Evolutionary conservation across 2,797 vertebrate genomes (phyloP), one percentile per base, ranked within the genome.

Genomic region (Characodon lateralis): DNA sequence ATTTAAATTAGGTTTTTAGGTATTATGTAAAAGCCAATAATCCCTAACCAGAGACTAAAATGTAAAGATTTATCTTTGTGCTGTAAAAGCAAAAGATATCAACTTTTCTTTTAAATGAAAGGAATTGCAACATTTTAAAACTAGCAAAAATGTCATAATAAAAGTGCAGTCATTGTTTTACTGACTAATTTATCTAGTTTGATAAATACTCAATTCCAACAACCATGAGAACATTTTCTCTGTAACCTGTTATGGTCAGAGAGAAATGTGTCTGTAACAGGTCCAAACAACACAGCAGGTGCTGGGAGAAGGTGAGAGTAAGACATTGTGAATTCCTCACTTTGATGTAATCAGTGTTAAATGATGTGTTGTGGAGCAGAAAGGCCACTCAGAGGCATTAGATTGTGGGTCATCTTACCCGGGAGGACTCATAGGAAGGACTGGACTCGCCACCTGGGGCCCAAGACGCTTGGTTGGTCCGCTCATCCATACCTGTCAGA

Each of bases 401-500:
- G 74, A 81, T 74, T 81, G 79, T 66, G 74, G 88, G 88, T 83
- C 78, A 79, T 94, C 98, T 98, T 97, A 99, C 98, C 97, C 96
- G 96, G 85, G 98, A 96, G 92, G 98, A 95, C 82, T 99, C 97
- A 82, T 96, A 98, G 8, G 98, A 96, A 75, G 98, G 97, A 93
- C 97, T 99, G 93, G 97, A 94, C 90, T 97, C 97, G 89, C 97
- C 96, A 82, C 96, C 97, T 95, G 98, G 87, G 96, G 96, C 96
- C 98, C 98, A 99, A 78, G 97, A 96, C 13, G 96, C 91, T 79
- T 97, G 94, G 92, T 93, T 96, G 92, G 96, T 96, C 93, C 97
- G 92, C 90, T 99, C 98, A 92, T 99, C 98, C 95, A 99, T 95
- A 95, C 97, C 98, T 99, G 95, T 90, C 83, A 95, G 84, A 61